Base-by-base conservation (phyloP, 2,888 invertebrate species). In the Plemyria rubiginata region DNA sequence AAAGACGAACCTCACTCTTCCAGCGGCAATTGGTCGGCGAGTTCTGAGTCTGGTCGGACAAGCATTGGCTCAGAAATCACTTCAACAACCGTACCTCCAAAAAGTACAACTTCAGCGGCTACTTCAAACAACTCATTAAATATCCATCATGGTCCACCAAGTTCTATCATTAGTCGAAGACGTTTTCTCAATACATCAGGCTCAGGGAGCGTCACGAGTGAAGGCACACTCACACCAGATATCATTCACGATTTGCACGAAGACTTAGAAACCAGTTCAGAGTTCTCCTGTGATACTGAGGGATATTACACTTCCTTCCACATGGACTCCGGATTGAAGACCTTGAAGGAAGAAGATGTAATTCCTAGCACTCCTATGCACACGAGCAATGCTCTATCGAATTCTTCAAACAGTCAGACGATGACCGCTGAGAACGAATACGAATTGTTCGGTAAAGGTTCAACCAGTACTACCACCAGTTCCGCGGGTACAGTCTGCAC, bases 251-350 rank as follows among this genome's bases (percentile, higher is more conserved):
- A 97, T 82, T 93, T 96, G 68, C 95, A 96, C 70, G 97, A 97
- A 84, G 97, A 98, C 81, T 95, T 96, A 54, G 98, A 98, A 88
- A 97, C 96, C 0, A 96, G 97, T 73, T 98, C 98, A 0, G 97
- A 98, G 62, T 98, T 98, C 85, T 98, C 98, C 2, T 97, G 98
- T 81, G 99, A 99, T 81, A 98, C 98, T 0, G 99, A 99, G 88
- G 99, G 99, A 7, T 99, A 99, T 86, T 99, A 98, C 85, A 99
- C 99, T 0, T 98, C 98, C 16, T 99, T 99, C 93, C 98, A 99
- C 86, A 96, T 98, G 94, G 99, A 99, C 86, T 98, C 98, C 60
- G 99, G 99, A 0, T 87, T 99, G 67, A 97, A 97, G 80, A 97
- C 97, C 0, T 88, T 97, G 12, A 96, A 96, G 79, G 97, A 97